These are phyloP conservation scores for Nymphicus hollandicus DNA, from an alignment of 2,113 vertebrate species.

Conservation along the genomic window DNA sequence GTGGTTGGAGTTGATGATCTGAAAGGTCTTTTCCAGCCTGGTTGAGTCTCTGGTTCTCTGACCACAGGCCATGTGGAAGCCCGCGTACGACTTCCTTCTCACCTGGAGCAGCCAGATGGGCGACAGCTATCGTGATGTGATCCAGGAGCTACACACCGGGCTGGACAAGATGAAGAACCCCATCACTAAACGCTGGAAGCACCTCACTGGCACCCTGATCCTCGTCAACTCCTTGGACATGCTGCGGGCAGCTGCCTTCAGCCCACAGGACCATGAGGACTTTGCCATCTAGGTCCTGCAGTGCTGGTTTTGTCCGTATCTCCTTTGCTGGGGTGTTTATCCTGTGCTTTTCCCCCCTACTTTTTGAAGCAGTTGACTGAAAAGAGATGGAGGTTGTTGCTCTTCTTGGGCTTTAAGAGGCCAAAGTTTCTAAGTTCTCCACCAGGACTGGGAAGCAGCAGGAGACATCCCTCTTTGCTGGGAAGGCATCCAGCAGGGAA, in stretches of 20 bases:
- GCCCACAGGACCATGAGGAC: constrained; percentile 83
- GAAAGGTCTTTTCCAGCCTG: not conserved
- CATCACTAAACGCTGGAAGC: constrained; percentile 96
- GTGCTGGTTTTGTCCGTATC: not conserved
- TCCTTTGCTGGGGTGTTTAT: not conserved
- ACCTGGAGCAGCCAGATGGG: constrained; percentile 96
- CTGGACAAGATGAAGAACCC: constrained; percentile 97
- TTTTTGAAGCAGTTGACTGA: not conserved
- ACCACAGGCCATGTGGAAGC: constrained; percentile 96
- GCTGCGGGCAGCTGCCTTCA: constrained; percentile 91
- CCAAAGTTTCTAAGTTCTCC: constrained; percentile 23
- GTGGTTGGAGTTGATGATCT: not conserved
- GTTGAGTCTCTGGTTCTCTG: not conserved
- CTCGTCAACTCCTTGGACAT: constrained; percentile 92
- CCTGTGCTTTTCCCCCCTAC: fast-evolving
- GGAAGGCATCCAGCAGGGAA: not conserved
- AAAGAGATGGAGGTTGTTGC: not conserved
- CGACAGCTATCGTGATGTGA: constrained; percentile 94
- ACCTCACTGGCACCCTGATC: constrained; percentile 94
- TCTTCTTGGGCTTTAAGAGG: not conserved
- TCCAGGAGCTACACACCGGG: constrained; percentile 93
- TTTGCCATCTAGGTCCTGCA: constrained; percentile 77
- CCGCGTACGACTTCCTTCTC: constrained; percentile 93
- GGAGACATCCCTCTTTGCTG: not conserved
- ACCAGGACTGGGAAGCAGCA: not conserved